Evolutionary conservation across 2,888 invertebrate genomes (phyloP).

Genomic region (Aleiodes alternator): DNA sequence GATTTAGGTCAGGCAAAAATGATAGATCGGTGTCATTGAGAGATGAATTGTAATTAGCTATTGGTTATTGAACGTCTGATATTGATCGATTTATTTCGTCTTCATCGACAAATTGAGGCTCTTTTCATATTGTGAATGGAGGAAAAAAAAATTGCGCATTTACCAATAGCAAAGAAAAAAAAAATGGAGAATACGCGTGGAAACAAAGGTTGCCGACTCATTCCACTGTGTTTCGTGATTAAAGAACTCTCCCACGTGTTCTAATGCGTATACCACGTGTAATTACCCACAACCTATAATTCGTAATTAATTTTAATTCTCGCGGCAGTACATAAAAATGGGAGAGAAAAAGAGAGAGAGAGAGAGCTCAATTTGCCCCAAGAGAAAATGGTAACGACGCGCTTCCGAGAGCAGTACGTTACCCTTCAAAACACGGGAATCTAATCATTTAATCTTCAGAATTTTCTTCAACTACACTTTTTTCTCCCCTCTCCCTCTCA

Average conservation of each 20-base stretch:
- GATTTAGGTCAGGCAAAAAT: conserved; percentile 25
- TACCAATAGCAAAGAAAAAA: background rate
- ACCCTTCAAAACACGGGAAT: conserved; percentile 45
- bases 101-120: conserved; percentile 14
- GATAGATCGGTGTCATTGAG: conserved; percentile 30
- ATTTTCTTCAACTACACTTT: background rate
- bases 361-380: conserved; percentile 40
- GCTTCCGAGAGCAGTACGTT: conserved; percentile 30
- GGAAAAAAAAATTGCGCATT: background rate
- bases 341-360: conserved; percentile 9
- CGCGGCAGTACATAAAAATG: conserved; percentile 27
- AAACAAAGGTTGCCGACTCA: conserved; percentile 43
- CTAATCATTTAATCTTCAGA: conserved; percentile 46
- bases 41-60: conserved; percentile 35
- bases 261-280: conserved; percentile 24
- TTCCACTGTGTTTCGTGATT: conserved; percentile 1
- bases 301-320: conserved; percentile 59
- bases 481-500: background rate
- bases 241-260: conserved; percentile 55
- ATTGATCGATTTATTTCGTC: conserved; percentile 38
- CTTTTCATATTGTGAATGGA: background rate
- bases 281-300: conserved; percentile 57
- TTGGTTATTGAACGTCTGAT: background rate
- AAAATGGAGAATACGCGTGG: conserved; percentile 1
- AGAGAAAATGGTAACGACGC: conserved; percentile 38